A percentile compares a stretch with the other conserved stretches of the same genome.
phyloP scores from a whole-genome alignment of 2,113 vertebrate genomes.

The Chionomys nivalis region DNA sequence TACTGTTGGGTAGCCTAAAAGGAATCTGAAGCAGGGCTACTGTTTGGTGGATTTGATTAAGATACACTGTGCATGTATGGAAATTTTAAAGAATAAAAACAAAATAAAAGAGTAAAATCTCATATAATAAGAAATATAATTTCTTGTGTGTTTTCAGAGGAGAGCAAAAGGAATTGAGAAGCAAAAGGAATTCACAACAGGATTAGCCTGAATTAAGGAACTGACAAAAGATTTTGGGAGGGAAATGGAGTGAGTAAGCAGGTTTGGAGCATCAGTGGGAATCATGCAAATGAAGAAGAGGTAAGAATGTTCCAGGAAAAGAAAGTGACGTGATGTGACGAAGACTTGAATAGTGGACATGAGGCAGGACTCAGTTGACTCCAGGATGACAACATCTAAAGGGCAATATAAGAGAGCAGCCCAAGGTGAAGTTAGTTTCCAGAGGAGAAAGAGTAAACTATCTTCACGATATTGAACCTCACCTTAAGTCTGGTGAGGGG shows the following conservation, averaged over 20 bases:
- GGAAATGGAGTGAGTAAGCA: neutral
- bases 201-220: neutral
- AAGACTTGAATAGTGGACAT: neutral
- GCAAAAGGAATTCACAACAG: neutral
- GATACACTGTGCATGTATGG: neutral
- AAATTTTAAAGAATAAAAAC: neutral
- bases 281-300: neutral
- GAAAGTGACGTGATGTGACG: neutral
- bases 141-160: neutral
- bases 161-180: neutral
- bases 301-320: neutral
- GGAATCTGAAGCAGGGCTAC: too few relatives aligned
- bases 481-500: neutral
- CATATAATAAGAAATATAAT: conserved; percentile 14
- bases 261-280: neutral
- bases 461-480: neutral
- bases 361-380: neutral
- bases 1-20: neutral
- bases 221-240: neutral
- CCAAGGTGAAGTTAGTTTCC: neutral
- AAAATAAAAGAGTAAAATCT: neutral
- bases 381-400: neutral
- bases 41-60: neutral
- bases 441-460: fast-evolving
- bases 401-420: neutral